Conservation (phyloP, 2,888 invertebrate genomes). For the Archaeoteleia sp. region DNA sequence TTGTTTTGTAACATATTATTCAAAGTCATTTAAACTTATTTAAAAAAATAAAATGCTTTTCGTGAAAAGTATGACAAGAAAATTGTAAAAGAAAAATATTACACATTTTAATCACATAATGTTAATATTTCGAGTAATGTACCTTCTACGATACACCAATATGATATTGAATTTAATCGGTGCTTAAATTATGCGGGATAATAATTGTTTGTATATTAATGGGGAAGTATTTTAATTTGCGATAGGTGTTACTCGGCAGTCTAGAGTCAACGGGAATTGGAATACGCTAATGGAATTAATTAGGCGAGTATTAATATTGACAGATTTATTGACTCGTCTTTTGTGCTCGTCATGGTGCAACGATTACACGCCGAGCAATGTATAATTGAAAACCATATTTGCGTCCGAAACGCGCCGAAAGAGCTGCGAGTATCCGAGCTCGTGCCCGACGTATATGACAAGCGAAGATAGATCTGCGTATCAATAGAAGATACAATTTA, state of each 20-base stretch:
- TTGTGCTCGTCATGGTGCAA: constrained; percentile 56
- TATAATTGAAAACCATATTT: constrained; percentile 58
- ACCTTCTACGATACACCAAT: too few relatives aligned
- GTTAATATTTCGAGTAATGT: too few relatives aligned
- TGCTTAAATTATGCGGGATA: neutral
- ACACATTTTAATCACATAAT: too few relatives aligned
- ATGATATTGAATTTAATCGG: neutral
- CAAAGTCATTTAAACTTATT: too few relatives aligned
- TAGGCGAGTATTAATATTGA: constrained; percentile 66
- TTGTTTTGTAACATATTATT: too few relatives aligned
- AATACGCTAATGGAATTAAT: constrained; percentile 67
- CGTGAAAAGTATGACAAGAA: too few relatives aligned
- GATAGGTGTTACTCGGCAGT: constrained; percentile 10
- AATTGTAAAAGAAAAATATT: too few relatives aligned
- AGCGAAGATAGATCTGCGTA: too few relatives aligned
- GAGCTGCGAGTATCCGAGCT: constrained; percentile 17
- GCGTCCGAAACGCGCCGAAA: constrained; percentile 23
- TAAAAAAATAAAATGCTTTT: too few relatives aligned
- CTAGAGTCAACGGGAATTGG: constrained; percentile 41
- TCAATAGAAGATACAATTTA: too few relatives aligned
- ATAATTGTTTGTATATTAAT: constrained; percentile 10
- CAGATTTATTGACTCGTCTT: constrained; percentile 66
- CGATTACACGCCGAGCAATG: constrained; percentile 56
- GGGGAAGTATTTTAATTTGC: constrained; percentile 11
- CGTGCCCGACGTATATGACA: neutral